Evolutionary conservation across 2,888 invertebrate species (phyloP).

Genomic region (Autographa gamma): DNA sequence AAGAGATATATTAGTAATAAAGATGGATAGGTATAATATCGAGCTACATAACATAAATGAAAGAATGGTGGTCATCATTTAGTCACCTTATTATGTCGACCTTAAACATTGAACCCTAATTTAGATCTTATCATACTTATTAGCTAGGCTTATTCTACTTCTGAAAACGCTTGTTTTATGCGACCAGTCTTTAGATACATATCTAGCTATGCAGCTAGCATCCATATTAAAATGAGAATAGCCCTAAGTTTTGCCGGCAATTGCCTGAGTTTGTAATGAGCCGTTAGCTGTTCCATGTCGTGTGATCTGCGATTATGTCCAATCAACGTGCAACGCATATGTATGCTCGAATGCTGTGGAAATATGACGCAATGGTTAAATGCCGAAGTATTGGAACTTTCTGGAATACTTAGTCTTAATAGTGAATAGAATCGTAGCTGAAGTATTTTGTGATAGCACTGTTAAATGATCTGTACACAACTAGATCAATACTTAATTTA

Average conservation of each 20-base stretch:
- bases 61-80: too few relatives aligned
- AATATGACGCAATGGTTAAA: conserved; percentile 35
- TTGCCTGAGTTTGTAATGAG: conserved; percentile 67
- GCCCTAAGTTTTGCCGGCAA: conserved; percentile 52
- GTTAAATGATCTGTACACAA: too few relatives aligned
- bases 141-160: too few relatives aligned
- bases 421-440: not conserved
- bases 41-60: too few relatives aligned
- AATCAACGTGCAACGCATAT: conserved; percentile 62
- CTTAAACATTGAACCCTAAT: too few relatives aligned
- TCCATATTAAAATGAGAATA: conserved; percentile 48
- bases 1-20: too few relatives aligned
- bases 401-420: not conserved
- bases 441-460: not conserved
- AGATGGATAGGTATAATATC: too few relatives aligned
- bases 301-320: conserved; percentile 64
- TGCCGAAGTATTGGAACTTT: not conserved
- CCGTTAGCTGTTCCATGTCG: conserved; percentile 69
- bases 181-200: not conserved
- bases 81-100: too few relatives aligned
- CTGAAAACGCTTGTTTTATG: too few relatives aligned
- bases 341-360: conserved; percentile 26
- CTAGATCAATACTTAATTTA: too few relatives aligned
- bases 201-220: not conserved
- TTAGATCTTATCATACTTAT: too few relatives aligned